These are phyloP conservation scores for Anorthoa munda DNA, from an alignment of 2,888 invertebrate species.

Conservation along the genomic window DNA sequence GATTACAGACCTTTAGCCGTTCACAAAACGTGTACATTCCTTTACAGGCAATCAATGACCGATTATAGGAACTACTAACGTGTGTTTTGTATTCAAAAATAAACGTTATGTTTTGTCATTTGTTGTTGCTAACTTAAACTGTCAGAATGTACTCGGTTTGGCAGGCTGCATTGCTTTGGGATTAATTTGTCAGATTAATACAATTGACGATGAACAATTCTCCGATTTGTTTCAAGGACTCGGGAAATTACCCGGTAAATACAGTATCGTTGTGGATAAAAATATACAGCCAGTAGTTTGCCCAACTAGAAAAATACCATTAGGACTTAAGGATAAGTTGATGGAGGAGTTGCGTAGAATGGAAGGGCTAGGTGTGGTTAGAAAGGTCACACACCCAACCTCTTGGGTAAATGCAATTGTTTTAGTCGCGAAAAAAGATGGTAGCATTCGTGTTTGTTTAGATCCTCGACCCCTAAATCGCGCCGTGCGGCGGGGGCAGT, in stretches of 20 bases:
- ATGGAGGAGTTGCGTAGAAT: no score
- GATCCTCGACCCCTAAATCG: no score
- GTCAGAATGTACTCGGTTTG: slow-evolving; percentile 34
- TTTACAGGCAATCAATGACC: slow-evolving; percentile 20
- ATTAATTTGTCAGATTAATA: slow-evolving; percentile 18
- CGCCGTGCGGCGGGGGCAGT: not conserved
- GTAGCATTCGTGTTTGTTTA: no score
- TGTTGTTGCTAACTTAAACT: slow-evolving; percentile 14
- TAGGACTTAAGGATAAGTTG: slow-evolving; percentile 58
- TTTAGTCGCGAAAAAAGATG: no score
- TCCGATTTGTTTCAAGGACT: slow-evolving; percentile 57
- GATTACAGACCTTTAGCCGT: slow-evolving; percentile 13
- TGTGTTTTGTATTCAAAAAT: slow-evolving; percentile 14
- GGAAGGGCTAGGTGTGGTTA: no score
- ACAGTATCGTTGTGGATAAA: slow-evolving; percentile 53
- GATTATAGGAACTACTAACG: not conserved
- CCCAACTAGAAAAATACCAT: slow-evolving; percentile 59
- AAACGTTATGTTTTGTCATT: no score
- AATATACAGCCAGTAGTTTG: slow-evolving; percentile 41
- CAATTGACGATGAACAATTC: slow-evolving; percentile 35
- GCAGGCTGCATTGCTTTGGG: slow-evolving; percentile 19
- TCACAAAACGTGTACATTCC: slow-evolving; percentile 24
- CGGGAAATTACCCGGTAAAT: slow-evolving; percentile 54
- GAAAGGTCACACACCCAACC: no score
- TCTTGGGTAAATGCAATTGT: no score